These are phyloP conservation scores for Sinotaia quadrata DNA, from an alignment of 2,888 invertebrate species.

Conservation along the genomic window DNA sequence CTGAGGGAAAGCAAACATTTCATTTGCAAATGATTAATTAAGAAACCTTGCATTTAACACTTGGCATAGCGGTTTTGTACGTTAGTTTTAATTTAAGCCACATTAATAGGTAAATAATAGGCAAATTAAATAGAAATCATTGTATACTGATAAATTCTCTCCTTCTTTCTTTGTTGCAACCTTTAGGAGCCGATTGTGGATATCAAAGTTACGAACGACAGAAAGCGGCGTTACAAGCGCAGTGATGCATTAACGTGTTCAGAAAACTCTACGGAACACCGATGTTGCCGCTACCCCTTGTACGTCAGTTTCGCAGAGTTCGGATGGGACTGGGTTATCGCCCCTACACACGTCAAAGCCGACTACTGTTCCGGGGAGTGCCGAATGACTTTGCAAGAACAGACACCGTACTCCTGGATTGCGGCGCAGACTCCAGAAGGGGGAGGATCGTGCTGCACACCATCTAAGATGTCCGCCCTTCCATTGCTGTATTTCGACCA, in stretches of 20 bases:
- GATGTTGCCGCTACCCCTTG: slow-evolving; percentile 95
- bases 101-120: not conserved
- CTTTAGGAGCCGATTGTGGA: slow-evolving; percentile 62
- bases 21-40: too few relatives aligned
- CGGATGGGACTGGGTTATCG: slow-evolving; percentile 98
- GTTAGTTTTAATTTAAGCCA: too few relatives aligned
- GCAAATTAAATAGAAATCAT: not conserved
- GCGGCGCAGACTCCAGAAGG: slow-evolving; percentile 79
- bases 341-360: slow-evolving; percentile 94
- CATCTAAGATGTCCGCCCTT: slow-evolving; percentile 85
- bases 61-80: too few relatives aligned
- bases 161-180: slow-evolving; percentile 14
- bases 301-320: slow-evolving; percentile 94
- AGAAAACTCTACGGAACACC: slow-evolving; percentile 83
- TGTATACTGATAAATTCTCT: not conserved
- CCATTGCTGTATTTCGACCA: slow-evolving; percentile 94
- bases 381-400: slow-evolving; percentile 87
- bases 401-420: slow-evolving; percentile 90
- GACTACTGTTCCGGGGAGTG: slow-evolving; percentile 98
- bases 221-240: slow-evolving; percentile 76
- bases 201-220: slow-evolving; percentile 41
- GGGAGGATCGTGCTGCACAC: slow-evolving; percentile 93
- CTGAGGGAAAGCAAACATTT: too few relatives aligned
- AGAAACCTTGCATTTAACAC: too few relatives aligned
- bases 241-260: slow-evolving; percentile 88